phyloP scores from a whole-genome alignment of 23 tunicate genomes.

The Aplidium turbinatum region DNA sequence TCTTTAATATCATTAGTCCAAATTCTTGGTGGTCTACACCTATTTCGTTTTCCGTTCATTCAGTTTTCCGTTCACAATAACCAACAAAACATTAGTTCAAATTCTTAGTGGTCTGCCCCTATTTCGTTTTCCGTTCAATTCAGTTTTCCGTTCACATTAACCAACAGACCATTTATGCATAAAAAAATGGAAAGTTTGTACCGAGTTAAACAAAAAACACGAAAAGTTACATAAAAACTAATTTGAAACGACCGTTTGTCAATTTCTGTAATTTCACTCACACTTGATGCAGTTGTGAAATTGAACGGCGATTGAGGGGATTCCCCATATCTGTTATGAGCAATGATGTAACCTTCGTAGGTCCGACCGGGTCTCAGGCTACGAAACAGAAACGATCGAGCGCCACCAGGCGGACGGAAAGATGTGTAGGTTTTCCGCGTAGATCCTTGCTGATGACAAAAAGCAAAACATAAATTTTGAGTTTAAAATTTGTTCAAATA shows the following conservation, averaged over 20 bases:
- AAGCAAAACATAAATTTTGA: too few relatives aligned
- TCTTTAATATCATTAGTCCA: too few relatives aligned
- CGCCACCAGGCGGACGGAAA: constrained; percentile 38
- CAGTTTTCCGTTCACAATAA: too few relatives aligned
- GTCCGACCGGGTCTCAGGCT: constrained; percentile 45
- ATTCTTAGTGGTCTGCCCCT: too few relatives aligned
- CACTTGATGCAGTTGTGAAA: constrained; percentile 47
- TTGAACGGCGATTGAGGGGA: constrained; percentile 39
- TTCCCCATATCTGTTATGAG: constrained; percentile 44
- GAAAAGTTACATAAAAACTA: neutral
- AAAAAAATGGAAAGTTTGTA: too few relatives aligned
- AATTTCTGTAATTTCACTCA: too few relatives aligned
- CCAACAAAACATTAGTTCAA: too few relatives aligned
- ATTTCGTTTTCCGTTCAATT: neutral
- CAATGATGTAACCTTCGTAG: constrained; percentile 53
- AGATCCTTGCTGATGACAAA: constrained; percentile 19
- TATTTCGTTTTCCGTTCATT: too few relatives aligned
- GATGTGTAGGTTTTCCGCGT: constrained; percentile 10
- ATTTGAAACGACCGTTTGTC: too few relatives aligned
- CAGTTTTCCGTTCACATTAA: neutral
- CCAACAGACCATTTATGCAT: too few relatives aligned
- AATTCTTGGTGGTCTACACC: too few relatives aligned
- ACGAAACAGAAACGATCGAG: constrained; percentile 55
- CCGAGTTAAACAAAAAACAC: neutral
- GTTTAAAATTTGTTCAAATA: too few relatives aligned